Percentiles rank a stretch among this genome's conserved stretches.
These are phyloP conservation scores for Agonopterix heracliana DNA, from an alignment of 2,888 invertebrate genomes.

Conservation along the genomic window DNA sequence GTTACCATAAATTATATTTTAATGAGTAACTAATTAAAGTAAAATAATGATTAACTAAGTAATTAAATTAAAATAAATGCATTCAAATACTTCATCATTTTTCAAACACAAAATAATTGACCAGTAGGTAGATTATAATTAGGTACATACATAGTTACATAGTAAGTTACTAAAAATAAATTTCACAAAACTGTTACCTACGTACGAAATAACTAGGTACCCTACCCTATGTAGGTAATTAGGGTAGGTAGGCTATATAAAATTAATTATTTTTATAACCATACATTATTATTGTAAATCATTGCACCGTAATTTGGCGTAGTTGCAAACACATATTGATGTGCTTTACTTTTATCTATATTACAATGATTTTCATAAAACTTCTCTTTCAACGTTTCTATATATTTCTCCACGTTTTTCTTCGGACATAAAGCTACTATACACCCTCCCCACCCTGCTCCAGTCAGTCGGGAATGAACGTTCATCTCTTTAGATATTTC, in stretches of 20 bases:
- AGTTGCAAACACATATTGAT: constrained; percentile 83
- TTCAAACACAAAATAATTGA: not conserved
- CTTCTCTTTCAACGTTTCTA: constrained; percentile 79
- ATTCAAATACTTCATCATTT: no score
- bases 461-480: constrained; percentile 94
- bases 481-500: constrained; percentile 80
- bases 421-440: constrained; percentile 88
- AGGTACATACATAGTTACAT: not conserved
- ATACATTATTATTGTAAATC: constrained; percentile 47
- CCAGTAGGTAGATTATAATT: not conserved
- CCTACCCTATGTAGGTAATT: no score
- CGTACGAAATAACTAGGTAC: no score
- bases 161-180: no score
- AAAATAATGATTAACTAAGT: no score
- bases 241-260: no score
- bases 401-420: constrained; percentile 80
- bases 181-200: no score
- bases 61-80: no score
- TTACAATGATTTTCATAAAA: constrained; percentile 80
- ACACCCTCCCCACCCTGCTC: constrained; percentile 99
- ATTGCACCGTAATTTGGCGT: constrained; percentile 80
- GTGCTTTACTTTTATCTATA: constrained; percentile 67
- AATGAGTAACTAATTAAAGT: no score
- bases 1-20: no score
- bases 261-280: not conserved